Percentiles rank a stretch among this genome's conserved stretches.
phyloP scores from a whole-genome alignment of 2,797 vertebrate species.

The Coluber constrictor region DNA sequence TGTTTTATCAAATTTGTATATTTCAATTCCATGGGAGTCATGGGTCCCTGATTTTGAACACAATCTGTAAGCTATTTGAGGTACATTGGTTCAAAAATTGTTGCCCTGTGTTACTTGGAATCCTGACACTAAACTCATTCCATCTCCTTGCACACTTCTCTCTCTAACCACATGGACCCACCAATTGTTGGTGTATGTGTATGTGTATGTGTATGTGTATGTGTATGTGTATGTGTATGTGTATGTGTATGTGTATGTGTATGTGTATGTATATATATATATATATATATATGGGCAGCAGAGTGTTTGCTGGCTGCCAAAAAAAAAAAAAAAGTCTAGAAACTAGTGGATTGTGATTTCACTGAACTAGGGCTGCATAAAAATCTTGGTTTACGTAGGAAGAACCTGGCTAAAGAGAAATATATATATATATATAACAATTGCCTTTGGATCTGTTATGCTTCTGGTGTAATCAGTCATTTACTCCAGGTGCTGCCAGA shows the following conservation, averaged over 20 bases:
- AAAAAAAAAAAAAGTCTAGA: no score
- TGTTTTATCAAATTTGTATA: neutral
- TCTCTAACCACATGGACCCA: neutral
- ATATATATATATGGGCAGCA: no score
- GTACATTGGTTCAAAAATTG: neutral
- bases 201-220: no score
- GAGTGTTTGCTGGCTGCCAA: no score
- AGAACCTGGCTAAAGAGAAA: no score
- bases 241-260: no score
- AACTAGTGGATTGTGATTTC: no score
- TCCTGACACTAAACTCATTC: neutral
- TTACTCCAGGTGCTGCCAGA: neutral
- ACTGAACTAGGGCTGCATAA: no score
- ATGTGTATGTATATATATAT: no score
- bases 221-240: no score
- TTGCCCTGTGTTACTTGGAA: neutral
- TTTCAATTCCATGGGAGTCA: neutral
- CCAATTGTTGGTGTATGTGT: neutral
- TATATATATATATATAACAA: neutral
- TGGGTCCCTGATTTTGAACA: neutral
- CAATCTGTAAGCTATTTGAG: neutral
- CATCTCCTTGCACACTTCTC: neutral
- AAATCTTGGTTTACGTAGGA: no score
- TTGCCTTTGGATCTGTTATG: neutral
- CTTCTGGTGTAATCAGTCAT: neutral